Base-by-base conservation (phyloP, 1,140 invertebrate species). In the Atta cephalotes region DNA sequence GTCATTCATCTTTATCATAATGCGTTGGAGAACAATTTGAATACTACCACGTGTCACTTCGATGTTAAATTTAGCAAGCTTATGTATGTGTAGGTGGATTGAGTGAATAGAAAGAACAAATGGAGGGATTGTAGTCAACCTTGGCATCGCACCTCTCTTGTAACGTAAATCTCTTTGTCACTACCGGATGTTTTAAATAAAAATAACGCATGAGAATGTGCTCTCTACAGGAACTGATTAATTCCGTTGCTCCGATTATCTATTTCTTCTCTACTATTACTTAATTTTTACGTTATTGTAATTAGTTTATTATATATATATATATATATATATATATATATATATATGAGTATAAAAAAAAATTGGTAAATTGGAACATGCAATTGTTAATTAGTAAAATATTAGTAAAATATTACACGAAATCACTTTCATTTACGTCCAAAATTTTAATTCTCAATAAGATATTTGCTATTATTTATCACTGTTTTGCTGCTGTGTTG, bases 121-220 rank as follows among this genome's bases (percentile, higher is more conserved):
- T 10, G 28, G 18, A 51, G 45, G 76, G 60, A 90, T 90, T 90
- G 89, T 90, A 85, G 89, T 90, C 62, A 86, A 25, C 89, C 89
- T 90, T 90, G 81, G 65, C 31, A 88, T 80, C 56, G 28, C 31
- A 70, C 25, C 39, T 49, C 39, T 49, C 58, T 71, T 10, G 31
- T 49, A 21, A 51, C 2, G 18, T 63, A 85, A 87, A 89, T 68
- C 31, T 49, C 62, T 78, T 86, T 90, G 86, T 90, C 21, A 60
- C 56, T 39, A 14, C 9, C 14, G 60, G 56, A 14, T 35, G 31
- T 85, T 79, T 87, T 74, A 87, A 87, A 82, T 72, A 63, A 62
- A 66, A 66, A 16, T 49, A 2, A 28, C 39, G 25, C 3, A 51
- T 3, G 10, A 49, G 31, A 58, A 62, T 39, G 45, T 72, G n/a